Evolutionary conservation across 1,140 invertebrate genomes (phyloP).

Genomic region (Drosophila equinoxialis): DNA sequence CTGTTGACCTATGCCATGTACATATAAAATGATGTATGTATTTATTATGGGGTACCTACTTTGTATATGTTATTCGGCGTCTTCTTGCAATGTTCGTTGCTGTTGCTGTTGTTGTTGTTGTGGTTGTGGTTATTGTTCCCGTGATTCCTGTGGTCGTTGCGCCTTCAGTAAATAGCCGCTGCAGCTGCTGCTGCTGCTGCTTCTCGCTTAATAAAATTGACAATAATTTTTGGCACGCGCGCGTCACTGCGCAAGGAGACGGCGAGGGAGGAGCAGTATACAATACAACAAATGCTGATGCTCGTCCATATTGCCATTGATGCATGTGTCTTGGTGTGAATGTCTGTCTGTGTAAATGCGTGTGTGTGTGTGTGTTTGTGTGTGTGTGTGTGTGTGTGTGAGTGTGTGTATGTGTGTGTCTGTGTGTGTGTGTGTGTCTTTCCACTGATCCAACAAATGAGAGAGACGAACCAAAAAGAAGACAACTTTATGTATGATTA

Average conservation of each 20-base stretch:
- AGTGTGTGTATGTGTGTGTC: conserved; percentile 16
- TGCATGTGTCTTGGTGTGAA: conserved; percentile 43
- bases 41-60: conserved; percentile 50
- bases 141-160: conserved; percentile 25
- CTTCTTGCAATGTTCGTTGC: conserved; percentile 63
- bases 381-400: background rate
- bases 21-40: too few relatives aligned
- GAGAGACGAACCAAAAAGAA: conserved; percentile 24
- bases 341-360: background rate
- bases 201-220: conserved; percentile 69
- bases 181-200: conserved; percentile 40
- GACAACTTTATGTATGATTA: conserved; percentile 51
- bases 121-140: conserved; percentile 4
- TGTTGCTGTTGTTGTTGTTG: background rate
- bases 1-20: background rate
- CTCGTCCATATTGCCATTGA: conserved; percentile 74
- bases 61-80: conserved; percentile 63
- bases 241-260: conserved; percentile 55
- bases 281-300: conserved; percentile 59
- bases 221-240: conserved; percentile 71
- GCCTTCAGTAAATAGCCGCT: conserved; percentile 45
- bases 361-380: conserved; percentile 1
- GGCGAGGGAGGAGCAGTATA: conserved; percentile 23
- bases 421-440: conserved; percentile 21
- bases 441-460: conserved; percentile 11